Percentiles rank a stretch among this genome's conserved stretches.
These are phyloP conservation scores for Coilia nasus DNA, from an alignment of 2,797 vertebrate genomes.

Conservation along the genomic window DNA sequence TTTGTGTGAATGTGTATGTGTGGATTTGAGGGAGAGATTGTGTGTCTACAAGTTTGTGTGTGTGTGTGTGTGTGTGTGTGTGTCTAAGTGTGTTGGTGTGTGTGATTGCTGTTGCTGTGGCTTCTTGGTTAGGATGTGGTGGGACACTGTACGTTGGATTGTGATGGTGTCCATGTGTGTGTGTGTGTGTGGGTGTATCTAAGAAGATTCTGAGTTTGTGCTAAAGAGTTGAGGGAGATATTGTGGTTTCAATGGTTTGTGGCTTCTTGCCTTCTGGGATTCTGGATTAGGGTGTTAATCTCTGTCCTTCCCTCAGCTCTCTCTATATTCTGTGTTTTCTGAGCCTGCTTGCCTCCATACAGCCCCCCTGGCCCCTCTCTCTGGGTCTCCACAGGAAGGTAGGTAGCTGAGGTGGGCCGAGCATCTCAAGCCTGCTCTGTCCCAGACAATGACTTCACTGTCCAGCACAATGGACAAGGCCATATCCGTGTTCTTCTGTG, in stretches of 20 bases:
- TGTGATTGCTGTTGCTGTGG: constrained; percentile 31
- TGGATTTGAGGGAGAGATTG: constrained; percentile 20
- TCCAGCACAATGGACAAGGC: constrained; percentile 63
- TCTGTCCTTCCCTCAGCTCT: background rate
- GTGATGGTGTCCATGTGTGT: background rate
- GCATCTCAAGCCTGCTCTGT: constrained; percentile 52
- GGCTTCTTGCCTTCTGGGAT: constrained; percentile 52
- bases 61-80: background rate
- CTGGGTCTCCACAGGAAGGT: constrained; percentile 31
- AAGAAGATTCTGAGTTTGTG: background rate
- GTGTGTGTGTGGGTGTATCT: background rate
- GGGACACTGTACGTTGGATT: constrained; percentile 57
- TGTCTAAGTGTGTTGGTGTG: constrained; percentile 26
- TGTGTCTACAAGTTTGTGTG: constrained; percentile 7
- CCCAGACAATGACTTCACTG: constrained; percentile 76
- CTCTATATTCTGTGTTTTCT: background rate
- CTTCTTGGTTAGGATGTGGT: constrained; percentile 65
- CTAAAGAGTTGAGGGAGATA: background rate
- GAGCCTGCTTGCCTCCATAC: background rate
- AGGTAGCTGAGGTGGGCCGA: constrained; percentile 43
- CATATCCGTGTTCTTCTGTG: background rate
- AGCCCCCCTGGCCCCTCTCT: constrained; percentile 40
- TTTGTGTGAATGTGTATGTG: constrained; percentile 13
- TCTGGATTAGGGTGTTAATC: constrained; percentile 71
- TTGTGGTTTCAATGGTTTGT: constrained; percentile 8